Base-by-base conservation (phyloP, 2,888 invertebrate genomes). In the Drosophila hawaiiensis region DNA sequence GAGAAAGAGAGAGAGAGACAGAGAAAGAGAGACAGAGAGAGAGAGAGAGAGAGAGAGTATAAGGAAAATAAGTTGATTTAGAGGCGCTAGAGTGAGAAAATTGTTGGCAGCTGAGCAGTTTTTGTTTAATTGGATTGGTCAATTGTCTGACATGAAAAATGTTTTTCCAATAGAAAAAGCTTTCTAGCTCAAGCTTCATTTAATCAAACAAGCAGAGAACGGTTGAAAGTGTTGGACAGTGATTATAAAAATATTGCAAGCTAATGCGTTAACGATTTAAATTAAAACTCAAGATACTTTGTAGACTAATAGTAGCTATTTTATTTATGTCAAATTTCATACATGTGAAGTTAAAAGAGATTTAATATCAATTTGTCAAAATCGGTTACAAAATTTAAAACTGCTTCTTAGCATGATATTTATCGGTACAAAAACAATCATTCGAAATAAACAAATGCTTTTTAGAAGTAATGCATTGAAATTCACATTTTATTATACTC, bases 101-200 rank as follows among this genome's bases (percentile, higher is more conserved):
- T 70, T 65, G 82, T 82, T 71, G 62, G 78, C 68, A 68, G 52
- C 67, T 60, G 64, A 65, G 65, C 77, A 76, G 67, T 78, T 78
- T 78, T 79, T 79, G 78, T 73, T 81, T 81, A 79, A 79, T 79
- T 79, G 78, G 82, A 82, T 79, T 82, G 78, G 78, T 35, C 78
- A 78, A 82, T 78, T 81, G 82, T 73, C 68, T 63, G 78, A 78
- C 78, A 73, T 78, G 78, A 78, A 78, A 78, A 78, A 78, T 78
- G 78, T 78, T 81, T 81, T 81, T 69, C 82, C 82, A 81, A 79
- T 78, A 64, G 79, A 82, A 78, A 78, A 79, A 80, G 14, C 22
- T 22, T 79, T 72, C 39, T 60, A 67, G 68, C 29, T 66, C 68
- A 53, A 54, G 62, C 65, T 63, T 68, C 70, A 73, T 75, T 66